Base-by-base conservation (phyloP, 2,888 invertebrate genomes). In the Pseudoips prasinana region DNA sequence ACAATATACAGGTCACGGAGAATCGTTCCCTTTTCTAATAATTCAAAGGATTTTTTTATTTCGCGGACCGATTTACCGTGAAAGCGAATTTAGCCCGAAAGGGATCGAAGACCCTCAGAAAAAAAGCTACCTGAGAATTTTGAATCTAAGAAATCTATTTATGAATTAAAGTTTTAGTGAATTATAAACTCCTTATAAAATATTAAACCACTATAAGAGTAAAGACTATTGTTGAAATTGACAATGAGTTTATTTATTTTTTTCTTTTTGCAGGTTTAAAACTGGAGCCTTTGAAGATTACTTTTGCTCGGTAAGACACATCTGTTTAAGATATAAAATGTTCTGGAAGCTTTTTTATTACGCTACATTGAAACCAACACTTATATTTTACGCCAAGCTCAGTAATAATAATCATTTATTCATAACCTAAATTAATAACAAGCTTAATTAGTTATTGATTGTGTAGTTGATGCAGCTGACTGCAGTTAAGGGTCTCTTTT, bases 21-120 rank as follows among this genome's bases (percentile, higher is more conserved):
- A 63, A 64, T 62, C 55, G 18, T 29, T 25, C 51, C 47, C 62
- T 68, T 73, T 71, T 66, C 35, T 46, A 63, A 58, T 62, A 66
- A 68, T 73, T 73, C 71, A 76, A 81, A 76, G 67, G 69, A 64
- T 64, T 75, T 66, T 63, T 69, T 59, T 52, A 28, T 26, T 14
- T 39, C 35, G 46, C 64, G 47, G 61, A 54, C 63, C 64, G 69
- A 81, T 81, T 81, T 81, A 77, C 64, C 73, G 75, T 79, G 64
- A 79, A 79, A 79, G 73, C 73, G 72, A 74, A 73, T 76, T 74
- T 66, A 68, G 68, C 73, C 76, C 73, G 67, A 63, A 60, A 63
- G 52, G 59, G 54, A 59, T 64, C 53, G 66, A 74, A 62, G 42
- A 48, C 53, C 59, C 55, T 65, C 67, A 77, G 72, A 62, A 59